Evolutionary conservation across 2,797 vertebrate species (phyloP).

Genomic region (Helostoma temminkii): DNA sequence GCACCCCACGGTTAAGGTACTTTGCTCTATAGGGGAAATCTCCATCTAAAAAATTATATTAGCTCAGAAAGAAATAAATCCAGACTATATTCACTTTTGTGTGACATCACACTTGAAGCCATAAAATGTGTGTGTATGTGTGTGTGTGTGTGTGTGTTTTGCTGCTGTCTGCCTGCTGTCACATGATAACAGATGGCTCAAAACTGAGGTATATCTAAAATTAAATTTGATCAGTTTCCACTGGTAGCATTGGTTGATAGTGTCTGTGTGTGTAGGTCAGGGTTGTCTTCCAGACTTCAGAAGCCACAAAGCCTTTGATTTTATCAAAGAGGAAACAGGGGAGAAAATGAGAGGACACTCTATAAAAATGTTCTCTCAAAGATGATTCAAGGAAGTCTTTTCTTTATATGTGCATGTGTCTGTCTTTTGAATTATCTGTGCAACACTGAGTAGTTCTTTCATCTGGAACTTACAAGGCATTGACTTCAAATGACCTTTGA

Average conservation of each 20-base stretch:
- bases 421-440: conserved; percentile 24
- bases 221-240: conserved; percentile 66
- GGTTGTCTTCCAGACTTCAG: conserved; percentile 69
- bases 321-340: conserved; percentile 42
- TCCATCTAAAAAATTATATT: conserved; percentile 82
- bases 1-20: conserved; percentile 62
- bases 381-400: conserved; percentile 26
- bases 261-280: conserved; percentile 1
- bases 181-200: conserved; percentile 57
- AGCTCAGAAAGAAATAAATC: conserved; percentile 84
- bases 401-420: conserved; percentile 9
- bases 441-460: conserved; percentile 20
- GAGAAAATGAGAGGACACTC: conserved; percentile 32
- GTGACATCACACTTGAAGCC: conserved; percentile 70
- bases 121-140: conserved; percentile 57
- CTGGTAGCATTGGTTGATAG: conserved; percentile 53
- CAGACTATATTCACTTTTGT: conserved; percentile 66
- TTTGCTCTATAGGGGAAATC: conserved; percentile 56
- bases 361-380: conserved; percentile 31
- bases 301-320: conserved; percentile 76
- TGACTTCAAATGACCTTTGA: not conserved
- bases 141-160: conserved; percentile 4
- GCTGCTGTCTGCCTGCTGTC: conserved; percentile 50
- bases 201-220: conserved; percentile 68
- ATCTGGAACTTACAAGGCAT: conserved; percentile 1